These are phyloP conservation scores for Diabrotica virgifera DNA, from an alignment of 1,140 invertebrate species.

Conservation along the genomic window DNA sequence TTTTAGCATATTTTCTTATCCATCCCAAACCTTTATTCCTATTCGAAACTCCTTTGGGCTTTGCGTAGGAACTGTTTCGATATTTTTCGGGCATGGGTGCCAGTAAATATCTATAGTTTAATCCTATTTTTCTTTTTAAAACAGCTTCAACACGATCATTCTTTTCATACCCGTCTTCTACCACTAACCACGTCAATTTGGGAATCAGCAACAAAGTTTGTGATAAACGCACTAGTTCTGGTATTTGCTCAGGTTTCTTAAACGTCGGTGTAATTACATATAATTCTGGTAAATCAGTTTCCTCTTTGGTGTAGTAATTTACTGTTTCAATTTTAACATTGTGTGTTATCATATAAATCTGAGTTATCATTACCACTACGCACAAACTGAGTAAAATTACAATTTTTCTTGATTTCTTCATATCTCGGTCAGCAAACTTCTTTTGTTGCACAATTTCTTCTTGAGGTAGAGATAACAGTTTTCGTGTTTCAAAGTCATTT, in stretches of 20 bases:
- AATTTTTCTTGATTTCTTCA: too few species aligned
- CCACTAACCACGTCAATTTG: constrained; percentile 85
- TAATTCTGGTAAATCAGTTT: constrained; percentile 50
- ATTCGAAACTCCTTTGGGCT: constrained; percentile 89
- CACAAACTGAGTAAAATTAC: too few species aligned
- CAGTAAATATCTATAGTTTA: constrained; percentile 52
- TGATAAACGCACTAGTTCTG: constrained; percentile 82
- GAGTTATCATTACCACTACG: too few species aligned
- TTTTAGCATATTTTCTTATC: constrained; percentile 72
- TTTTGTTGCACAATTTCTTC: too few species aligned
- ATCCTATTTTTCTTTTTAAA: background rate
- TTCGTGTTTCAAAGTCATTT: too few species aligned
- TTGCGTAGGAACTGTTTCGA: constrained; percentile 63
- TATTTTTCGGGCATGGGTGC: constrained; percentile 79
- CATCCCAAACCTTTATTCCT: constrained; percentile 83
- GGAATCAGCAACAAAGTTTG: constrained; percentile 86
- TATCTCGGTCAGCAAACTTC: too few species aligned
- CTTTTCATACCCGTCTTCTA: constrained; percentile 73
- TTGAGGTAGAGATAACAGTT: too few species aligned
- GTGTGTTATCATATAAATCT: too few species aligned
- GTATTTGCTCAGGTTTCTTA: constrained; percentile 81
- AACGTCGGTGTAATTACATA: constrained; percentile 90
- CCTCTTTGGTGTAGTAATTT: too few species aligned
- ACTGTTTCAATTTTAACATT: too few species aligned
- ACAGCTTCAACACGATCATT: constrained; percentile 43